Evolutionary conservation across 2,888 invertebrate genomes (phyloP).

Genomic region (Thera obeliscata): DNA sequence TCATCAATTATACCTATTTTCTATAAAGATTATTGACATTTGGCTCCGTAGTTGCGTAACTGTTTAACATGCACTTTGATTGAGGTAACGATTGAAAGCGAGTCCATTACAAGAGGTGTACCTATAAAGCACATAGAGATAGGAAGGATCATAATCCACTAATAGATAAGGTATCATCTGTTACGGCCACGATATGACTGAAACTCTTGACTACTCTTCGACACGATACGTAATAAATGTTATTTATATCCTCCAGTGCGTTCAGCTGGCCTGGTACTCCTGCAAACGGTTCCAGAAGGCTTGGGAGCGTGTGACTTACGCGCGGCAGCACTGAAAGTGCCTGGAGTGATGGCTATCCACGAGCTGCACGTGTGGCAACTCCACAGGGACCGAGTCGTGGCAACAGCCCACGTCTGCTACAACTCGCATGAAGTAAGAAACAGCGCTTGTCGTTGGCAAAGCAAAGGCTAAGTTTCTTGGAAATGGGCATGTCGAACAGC

Average conservation of each 20-base stretch:
- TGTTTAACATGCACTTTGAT: background rate
- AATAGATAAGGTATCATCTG: no score
- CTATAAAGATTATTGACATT: conserved; percentile 7
- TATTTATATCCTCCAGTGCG: conserved; percentile 86
- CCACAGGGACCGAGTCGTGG: conserved; percentile 90
- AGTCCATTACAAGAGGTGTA: background rate
- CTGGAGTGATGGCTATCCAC: conserved; percentile 87
- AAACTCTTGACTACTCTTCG: background rate
- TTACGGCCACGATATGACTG: background rate
- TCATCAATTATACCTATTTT: conserved; percentile 2
- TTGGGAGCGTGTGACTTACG: conserved; percentile 87
- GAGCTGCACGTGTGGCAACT: conserved; percentile 96
- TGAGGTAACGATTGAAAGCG: background rate
- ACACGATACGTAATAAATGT: background rate
- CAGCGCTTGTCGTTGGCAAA: background rate
- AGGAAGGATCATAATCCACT: no score
- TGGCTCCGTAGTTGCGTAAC: background rate
- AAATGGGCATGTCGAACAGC: no score
- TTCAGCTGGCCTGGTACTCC: conserved; percentile 93
- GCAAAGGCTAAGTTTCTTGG: background rate
- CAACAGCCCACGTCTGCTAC: conserved; percentile 90
- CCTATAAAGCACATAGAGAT: no score
- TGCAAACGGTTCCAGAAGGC: conserved; percentile 96
- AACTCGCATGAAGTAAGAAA: conserved; percentile 66
- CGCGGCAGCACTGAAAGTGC: conserved; percentile 72